Evolutionary conservation across 2,888 invertebrate species (phyloP), one percentile per base, ranked within the genome.

Genomic region (Glaucopsyche alexis): DNA sequence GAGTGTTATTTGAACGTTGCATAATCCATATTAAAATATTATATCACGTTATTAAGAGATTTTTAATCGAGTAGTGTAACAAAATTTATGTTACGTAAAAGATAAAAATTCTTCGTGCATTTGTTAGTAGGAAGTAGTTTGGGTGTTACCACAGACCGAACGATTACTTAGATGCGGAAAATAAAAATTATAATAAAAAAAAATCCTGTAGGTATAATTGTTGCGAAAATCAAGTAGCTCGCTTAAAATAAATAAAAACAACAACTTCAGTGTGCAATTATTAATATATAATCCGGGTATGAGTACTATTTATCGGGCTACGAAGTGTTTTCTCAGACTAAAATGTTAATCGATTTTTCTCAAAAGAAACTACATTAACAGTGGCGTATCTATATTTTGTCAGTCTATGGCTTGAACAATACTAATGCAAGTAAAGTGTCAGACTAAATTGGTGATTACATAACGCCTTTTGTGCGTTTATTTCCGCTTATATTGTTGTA

Each of bases 401-500:
- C 1, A 11, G 29, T 60, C 60, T 60, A 14, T 2, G 60, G 11
- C 29, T 38, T 60, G 60, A 60, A 60, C 60, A 60, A 60, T 60
- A 60, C 29, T 60, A 38, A 60, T 60, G 11, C 9, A 47, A 47
- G 47, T 38, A 60, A 29, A 38, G 60, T 60, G 29, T 60, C 29
- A 60, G 29, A 60, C 29, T 7, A 13, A 14, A 60, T 60, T 29
- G 38, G 29, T 38, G 29, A 60, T 60, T 60, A 60, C 29, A 60
- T 38, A 60, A 60, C 29, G 13, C 19, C 60, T 60, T 60, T 60
- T 60, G 60, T 60, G 19, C 60, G 7, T 60, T 60, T 38, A 60
- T 60, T 60, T 60, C 60, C 60, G 60, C 60, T 60, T 60, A 29
- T 60, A 60, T 60, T 60, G 60, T 60, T 60, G 29, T 60, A 60